These are phyloP conservation scores for Ichneumoninae sp. DNA, from an alignment of 2,888 invertebrate genomes.

Conservation along the genomic window DNA sequence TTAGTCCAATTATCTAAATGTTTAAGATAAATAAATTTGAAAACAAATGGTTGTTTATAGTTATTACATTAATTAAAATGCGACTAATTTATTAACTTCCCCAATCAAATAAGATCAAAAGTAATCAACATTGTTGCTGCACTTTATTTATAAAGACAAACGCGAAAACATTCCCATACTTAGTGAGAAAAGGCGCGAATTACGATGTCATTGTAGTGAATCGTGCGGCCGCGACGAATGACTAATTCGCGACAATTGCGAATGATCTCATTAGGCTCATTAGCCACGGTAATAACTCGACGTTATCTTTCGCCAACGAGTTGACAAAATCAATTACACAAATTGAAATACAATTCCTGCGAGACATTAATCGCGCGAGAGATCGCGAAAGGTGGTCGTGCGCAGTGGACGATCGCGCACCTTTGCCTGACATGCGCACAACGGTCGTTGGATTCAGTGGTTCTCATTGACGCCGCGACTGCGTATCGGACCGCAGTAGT, in stretches of 20 bases:
- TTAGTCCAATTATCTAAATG: neutral
- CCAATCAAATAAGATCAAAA: neutral
- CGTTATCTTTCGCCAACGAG: neutral
- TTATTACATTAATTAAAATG: neutral
- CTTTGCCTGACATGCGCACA: constrained; percentile 29
- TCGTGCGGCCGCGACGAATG: neutral
- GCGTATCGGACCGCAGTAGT: constrained; percentile 14
- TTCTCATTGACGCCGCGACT: constrained; percentile 19
- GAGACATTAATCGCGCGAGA: neutral
- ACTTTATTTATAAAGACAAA: neutral
- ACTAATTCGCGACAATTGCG: neutral
- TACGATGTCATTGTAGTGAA: neutral
- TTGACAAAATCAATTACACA: constrained; percentile 8
- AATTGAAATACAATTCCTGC: neutral
- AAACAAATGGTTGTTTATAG: too few species aligned
- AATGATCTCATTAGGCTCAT: constrained; percentile 6
- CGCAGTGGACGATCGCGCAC: constrained; percentile 26
- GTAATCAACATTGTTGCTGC: neutral
- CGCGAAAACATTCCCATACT: neutral
- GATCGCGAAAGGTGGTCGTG: neutral
- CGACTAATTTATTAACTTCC: too few species aligned
- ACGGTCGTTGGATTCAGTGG: constrained; percentile 34
- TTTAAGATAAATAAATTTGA: neutral
- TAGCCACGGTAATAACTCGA: neutral
- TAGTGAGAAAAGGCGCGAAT: constrained; percentile 3